Evolutionary conservation across 2,113 vertebrate genomes (phyloP).

Genomic region (Callochromis pleurospilus): DNA sequence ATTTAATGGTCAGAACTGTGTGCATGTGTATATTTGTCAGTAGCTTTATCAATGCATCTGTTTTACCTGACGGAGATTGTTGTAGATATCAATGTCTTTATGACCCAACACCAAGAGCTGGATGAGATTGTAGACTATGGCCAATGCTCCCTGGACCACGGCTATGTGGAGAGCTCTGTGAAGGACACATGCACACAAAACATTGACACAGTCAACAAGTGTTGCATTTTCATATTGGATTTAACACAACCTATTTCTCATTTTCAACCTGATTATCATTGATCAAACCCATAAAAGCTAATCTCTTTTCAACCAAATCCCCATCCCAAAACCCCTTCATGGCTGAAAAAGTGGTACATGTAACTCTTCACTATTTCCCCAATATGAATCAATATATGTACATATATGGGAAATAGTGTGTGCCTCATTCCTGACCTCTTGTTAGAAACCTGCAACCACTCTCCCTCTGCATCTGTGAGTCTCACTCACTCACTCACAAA

Average conservation of each 20-base stretch:
- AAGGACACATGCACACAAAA: slow-evolving; percentile 1
- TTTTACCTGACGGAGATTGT: slow-evolving; percentile 84
- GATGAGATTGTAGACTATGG: slow-evolving; percentile 60
- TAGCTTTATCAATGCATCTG: not conserved
- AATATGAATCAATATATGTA: not conserved
- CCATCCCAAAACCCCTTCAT: not conserved
- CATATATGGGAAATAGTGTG: not conserved
- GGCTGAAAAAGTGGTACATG: not conserved
- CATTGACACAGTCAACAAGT: not conserved
- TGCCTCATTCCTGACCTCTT: not conserved
- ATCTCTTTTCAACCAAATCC: not conserved
- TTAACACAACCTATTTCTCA: not conserved
- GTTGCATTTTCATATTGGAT: not conserved
- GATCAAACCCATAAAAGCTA: not conserved
- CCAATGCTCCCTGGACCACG: slow-evolving; percentile 75
- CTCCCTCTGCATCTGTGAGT: not conserved
- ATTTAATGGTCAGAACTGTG: not conserved
- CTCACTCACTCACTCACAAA: not conserved
- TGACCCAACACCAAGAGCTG: slow-evolving; percentile 59
- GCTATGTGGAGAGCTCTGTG: slow-evolving; percentile 85
- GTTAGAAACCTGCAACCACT: not conserved
- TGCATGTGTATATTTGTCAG: not conserved
- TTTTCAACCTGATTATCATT: not conserved
- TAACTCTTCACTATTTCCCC: not conserved
- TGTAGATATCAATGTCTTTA: slow-evolving; percentile 76